Conservation (phyloP, 2,888 invertebrate species). For the Caenorhabditis sp. region DNA sequence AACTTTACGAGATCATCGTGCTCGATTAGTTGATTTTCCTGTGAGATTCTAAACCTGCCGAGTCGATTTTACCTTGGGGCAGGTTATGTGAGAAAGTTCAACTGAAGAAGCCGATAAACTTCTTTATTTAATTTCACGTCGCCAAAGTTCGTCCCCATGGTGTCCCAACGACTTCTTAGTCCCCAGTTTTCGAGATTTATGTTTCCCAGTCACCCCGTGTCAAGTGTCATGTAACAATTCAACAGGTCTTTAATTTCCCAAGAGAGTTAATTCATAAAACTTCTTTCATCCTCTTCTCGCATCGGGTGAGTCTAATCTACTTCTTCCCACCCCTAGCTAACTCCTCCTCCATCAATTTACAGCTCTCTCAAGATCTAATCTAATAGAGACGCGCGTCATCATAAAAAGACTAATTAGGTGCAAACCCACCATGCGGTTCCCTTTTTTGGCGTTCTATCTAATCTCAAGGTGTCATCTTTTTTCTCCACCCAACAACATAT, state of each 20-base stretch:
- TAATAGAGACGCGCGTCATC: slow-evolving; percentile 6
- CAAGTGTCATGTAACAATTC: neutral
- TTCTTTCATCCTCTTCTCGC: neutral
- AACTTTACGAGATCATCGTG: too few species aligned
- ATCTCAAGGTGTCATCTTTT: slow-evolving; percentile 30
- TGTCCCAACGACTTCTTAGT: neutral
- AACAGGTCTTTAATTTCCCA: neutral
- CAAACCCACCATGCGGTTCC: slow-evolving; percentile 34
- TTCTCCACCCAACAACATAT: slow-evolving; percentile 2
- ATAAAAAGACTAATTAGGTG: slow-evolving; percentile 56
- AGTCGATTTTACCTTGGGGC: too few species aligned
- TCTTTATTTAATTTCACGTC: neutral
- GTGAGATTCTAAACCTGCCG: too few species aligned
- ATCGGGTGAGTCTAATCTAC: slow-evolving; percentile 15
- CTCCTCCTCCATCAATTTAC: slow-evolving; percentile 13
- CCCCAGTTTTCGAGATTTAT: neutral
- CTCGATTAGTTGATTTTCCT: too few species aligned
- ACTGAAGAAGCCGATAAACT: too few species aligned
- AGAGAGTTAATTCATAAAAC: neutral
- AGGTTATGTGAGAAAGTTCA: too few species aligned
- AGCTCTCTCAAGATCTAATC: slow-evolving; percentile 17
- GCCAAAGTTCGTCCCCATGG: neutral
- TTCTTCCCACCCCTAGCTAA: neutral
- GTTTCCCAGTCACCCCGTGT: neutral
- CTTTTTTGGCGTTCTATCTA: slow-evolving; percentile 19